Conservation (phyloP, 2,113 vertebrate genomes). For the Seriola aureovittata region DNA sequence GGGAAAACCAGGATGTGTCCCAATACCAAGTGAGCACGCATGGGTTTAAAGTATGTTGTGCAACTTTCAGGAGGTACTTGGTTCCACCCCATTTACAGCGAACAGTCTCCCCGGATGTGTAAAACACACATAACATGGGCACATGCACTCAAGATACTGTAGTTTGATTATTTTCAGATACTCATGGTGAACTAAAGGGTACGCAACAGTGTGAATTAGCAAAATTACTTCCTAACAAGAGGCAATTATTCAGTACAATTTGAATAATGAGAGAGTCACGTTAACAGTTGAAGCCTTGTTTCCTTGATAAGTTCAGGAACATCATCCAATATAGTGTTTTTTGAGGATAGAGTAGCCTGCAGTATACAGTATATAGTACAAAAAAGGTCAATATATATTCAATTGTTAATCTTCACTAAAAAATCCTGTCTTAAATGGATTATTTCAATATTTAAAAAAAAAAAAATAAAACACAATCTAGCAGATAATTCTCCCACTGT, state of each 20-base stretch:
- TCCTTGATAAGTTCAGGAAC: neutral
- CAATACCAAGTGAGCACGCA: slow-evolving; percentile 33
- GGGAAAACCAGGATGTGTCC: slow-evolving; percentile 39
- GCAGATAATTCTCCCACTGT: neutral
- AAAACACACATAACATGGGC: slow-evolving; percentile 28
- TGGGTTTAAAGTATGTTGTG: slow-evolving; percentile 51
- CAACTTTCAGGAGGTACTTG: slow-evolving; percentile 48
- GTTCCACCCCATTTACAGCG: slow-evolving; percentile 59
- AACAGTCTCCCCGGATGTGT: slow-evolving; percentile 20
- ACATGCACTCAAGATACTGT: slow-evolving; percentile 7
- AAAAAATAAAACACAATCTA: neutral
- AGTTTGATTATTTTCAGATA: slow-evolving; percentile 44
- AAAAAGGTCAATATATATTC: neutral
- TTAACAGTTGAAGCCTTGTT: slow-evolving; percentile 31
- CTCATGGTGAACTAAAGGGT: slow-evolving; percentile 3
- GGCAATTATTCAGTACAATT: slow-evolving; percentile 43
- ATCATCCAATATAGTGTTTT: neutral
- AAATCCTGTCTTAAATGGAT: neutral
- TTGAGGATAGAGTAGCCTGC: neutral
- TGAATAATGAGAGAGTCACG: slow-evolving; percentile 21
- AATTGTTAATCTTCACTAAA: neutral
- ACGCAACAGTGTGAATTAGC: slow-evolving; percentile 24
- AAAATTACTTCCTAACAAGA: slow-evolving; percentile 52
- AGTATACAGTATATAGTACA: neutral
- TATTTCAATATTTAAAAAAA: neutral